phyloP scores from a whole-genome alignment of 2,888 invertebrate genomes.

The Gastrophysa polygoni region DNA sequence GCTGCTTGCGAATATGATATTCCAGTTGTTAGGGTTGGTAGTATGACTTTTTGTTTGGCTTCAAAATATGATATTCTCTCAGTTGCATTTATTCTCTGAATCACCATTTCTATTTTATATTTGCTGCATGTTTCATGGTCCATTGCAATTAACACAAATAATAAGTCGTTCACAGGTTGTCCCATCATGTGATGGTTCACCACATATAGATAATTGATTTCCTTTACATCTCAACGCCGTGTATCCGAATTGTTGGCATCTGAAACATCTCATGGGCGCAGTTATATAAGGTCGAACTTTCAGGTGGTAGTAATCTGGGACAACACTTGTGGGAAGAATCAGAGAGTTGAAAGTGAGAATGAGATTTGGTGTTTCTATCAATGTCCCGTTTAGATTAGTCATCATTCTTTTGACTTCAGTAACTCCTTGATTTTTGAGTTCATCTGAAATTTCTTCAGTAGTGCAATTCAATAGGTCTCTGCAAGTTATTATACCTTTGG shows the following conservation, averaged over 20 bases:
- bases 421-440: conserved; percentile 1
- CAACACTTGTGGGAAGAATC: no score
- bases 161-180: no score
- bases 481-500: conserved; percentile 1
- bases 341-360: neutral
- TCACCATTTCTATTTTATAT: no score
- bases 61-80: no score
- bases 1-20: no score
- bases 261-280: neutral
- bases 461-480: neutral
- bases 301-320: neutral
- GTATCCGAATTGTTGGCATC: neutral
- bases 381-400: no score
- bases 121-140: no score
- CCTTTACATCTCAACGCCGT: neutral
- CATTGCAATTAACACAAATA: no score
- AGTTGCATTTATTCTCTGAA: neutral
- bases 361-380: neutral
- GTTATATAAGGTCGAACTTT: neutral
- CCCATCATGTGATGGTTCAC: no score
- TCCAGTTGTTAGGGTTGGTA: no score
- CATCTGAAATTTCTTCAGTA: neutral
- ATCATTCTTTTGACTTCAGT: no score
- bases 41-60: neutral
- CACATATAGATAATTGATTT: no score